Evolutionary conservation across 2,888 invertebrate genomes (phyloP).

Genomic region (Athalia circularis): DNA sequence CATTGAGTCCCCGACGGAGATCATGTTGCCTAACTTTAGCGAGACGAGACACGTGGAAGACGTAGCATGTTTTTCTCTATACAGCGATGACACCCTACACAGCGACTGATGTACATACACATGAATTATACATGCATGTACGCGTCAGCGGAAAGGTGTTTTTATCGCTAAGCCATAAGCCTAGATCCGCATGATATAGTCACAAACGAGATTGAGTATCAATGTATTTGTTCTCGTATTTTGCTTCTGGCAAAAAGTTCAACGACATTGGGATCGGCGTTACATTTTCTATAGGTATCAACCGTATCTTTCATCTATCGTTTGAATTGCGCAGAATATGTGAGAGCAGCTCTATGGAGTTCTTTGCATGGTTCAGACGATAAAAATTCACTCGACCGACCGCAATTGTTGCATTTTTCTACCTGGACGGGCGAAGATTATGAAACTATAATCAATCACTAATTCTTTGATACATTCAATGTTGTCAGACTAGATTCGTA

Average conservation of each 20-base stretch:
- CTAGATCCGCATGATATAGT: slow-evolving; percentile 2
- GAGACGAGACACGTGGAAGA: background rate
- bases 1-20: background rate
- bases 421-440: no score
- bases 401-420: no score
- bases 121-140: background rate
- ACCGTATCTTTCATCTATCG: background rate
- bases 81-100: background rate
- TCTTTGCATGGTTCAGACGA: no score
- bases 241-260: background rate
- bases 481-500: no score
- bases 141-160: background rate
- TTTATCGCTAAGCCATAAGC: background rate
- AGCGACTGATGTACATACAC: background rate
- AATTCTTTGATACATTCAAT: no score
- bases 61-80: background rate
- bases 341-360: background rate
- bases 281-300: background rate
- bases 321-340: background rate
- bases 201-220: background rate
- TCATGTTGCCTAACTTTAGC: background rate
- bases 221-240: background rate
- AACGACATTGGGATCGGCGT: background rate
- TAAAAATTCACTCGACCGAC: no score
- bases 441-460: no score